Evolutionary conservation across 2,888 invertebrate genomes (phyloP), one percentile per base, ranked within the genome.

Genomic region (Hemithea aestivaria): DNA sequence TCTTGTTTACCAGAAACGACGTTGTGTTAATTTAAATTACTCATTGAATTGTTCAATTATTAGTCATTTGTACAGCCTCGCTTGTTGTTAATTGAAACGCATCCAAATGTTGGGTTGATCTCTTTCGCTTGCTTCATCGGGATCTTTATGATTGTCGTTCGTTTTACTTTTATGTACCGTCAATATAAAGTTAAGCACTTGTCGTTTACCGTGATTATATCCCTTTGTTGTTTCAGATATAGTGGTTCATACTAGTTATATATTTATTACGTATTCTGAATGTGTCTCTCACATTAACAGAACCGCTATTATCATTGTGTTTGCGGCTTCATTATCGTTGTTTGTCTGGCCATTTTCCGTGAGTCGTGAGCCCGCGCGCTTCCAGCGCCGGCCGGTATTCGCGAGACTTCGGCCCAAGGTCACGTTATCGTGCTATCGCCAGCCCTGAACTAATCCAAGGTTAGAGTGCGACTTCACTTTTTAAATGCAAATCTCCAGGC

Each of bases 391-490:
- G 81, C 79, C 80, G 83, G 83, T 75, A 63, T 70, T 75, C 76
- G 76, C 73, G 73, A 73, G 72, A 66, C 74, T 75, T 68, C 67
- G 66, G 53, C 61, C 62, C 85, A 87, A 87, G 87, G 87, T 83
- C 85, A 75, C 78, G 81, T 85, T 85, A 85, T 87, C 87, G 78
- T 73, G 75, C 74, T 79, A 79, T 78, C 81, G 81, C 69, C 76
- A 78, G 70, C 76, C 79, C 78, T 78, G 76, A 74, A 72, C 76
- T 63, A 62, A 56, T 67, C 56, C 75, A 78, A 80, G 79, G 78
- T 65, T 72, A 60, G 32, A 55, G 52, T 38, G 49, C 39, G 32
- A 61, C 66, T 57, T 55, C 56, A 61, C 57, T 63, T 57, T 54
- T 54, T 51, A 37, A 51, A 51, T 53, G 47, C 48, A 45, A 48